Conservation (phyloP, 1,140 invertebrate genomes). For the Pemphigus obesinymphae region DNA sequence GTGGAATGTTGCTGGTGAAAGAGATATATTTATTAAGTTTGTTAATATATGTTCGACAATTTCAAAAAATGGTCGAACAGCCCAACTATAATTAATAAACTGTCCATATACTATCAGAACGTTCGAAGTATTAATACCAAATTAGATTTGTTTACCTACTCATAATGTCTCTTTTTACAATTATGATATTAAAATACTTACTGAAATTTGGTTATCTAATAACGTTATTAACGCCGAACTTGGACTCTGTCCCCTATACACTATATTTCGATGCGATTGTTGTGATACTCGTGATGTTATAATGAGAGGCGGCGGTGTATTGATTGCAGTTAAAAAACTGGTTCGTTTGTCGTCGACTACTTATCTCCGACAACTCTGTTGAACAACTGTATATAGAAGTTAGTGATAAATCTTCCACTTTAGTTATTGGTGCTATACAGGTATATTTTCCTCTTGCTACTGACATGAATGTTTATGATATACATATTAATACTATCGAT, state of each 20-base stretch:
- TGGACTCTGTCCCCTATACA: not conserved
- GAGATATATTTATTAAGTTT: not conserved
- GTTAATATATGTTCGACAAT: not conserved
- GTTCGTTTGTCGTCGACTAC: not conserved
- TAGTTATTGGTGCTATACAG: not conserved
- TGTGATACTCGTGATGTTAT: not conserved
- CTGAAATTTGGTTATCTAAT: too few species aligned
- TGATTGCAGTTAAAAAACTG: not conserved
- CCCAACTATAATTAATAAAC: not conserved
- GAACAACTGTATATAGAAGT: not conserved
- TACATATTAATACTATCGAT: constrained; percentile 3
- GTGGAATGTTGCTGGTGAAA: too few species aligned
- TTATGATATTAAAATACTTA: too few species aligned
- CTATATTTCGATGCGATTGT: not conserved
- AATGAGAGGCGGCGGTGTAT: not conserved
- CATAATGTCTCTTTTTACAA: constrained; percentile 1
- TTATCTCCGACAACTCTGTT: not conserved
- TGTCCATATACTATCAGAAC: constrained; percentile 24
- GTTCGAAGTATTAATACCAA: constrained; percentile 8
- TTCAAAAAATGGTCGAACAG: not conserved
- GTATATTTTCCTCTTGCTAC: not conserved
- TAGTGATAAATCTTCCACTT: too few species aligned
- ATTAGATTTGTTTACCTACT: not conserved
- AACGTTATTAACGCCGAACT: not conserved
- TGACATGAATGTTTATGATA: constrained; percentile 1